These are phyloP conservation scores for Drosophila quasianomalipes DNA, from an alignment of 2,888 invertebrate species.

Conservation along the genomic window DNA sequence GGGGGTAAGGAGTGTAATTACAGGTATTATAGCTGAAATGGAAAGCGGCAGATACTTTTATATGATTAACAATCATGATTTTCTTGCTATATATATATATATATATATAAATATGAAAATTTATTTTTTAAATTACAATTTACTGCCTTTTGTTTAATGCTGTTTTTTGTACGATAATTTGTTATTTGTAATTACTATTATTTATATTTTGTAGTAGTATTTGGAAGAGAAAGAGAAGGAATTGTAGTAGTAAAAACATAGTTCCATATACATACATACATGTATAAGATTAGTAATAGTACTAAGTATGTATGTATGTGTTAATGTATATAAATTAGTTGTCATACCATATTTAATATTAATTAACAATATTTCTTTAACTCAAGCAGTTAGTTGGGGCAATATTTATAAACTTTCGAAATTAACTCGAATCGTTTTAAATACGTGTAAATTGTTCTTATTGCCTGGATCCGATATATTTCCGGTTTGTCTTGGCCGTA, in stretches of 20 bases:
- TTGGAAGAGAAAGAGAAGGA: slow-evolving; percentile 63
- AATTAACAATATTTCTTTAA: slow-evolving; percentile 67
- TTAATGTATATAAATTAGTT: slow-evolving; percentile 63
- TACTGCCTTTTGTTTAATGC: slow-evolving; percentile 48
- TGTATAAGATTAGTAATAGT: slow-evolving; percentile 27
- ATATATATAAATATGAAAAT: slow-evolving; percentile 62
- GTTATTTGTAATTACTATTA: slow-evolving; percentile 31
- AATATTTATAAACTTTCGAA: slow-evolving; percentile 4
- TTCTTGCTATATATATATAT: slow-evolving; percentile 33
- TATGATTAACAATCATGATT: slow-evolving; percentile 33
- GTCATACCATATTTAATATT: slow-evolving; percentile 57
- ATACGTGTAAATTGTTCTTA: slow-evolving; percentile 9
- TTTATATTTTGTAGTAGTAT: slow-evolving; percentile 39
- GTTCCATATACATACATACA: slow-evolving; percentile 21
- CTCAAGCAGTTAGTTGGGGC: slow-evolving; percentile 20
- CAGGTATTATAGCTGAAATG: slow-evolving; percentile 36
- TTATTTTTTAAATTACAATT: slow-evolving; percentile 38
- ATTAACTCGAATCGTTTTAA: neutral
- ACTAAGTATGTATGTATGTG: slow-evolving; percentile 31
- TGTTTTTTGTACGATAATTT: slow-evolving; percentile 43
- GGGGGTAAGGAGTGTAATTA: slow-evolving; percentile 29
- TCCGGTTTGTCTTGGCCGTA: slow-evolving; percentile 15
- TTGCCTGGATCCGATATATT: slow-evolving; percentile 6
- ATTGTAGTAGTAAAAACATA: slow-evolving; percentile 52
- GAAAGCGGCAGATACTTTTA: slow-evolving; percentile 40